Evolutionary conservation across 1,140 invertebrate genomes (phyloP), one percentile per base, ranked within the genome.

Genomic region (Samia ricini): DNA sequence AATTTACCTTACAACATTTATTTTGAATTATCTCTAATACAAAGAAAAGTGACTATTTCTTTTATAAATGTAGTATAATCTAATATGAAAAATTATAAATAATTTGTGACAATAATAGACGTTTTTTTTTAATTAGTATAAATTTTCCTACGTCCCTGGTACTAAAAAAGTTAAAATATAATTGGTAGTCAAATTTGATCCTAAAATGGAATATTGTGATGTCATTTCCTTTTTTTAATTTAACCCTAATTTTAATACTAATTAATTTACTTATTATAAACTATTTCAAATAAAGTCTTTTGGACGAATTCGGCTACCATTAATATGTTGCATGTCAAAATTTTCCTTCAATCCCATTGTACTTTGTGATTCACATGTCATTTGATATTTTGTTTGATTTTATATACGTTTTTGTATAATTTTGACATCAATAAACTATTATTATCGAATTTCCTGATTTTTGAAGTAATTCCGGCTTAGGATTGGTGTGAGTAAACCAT

Each of bases 291-390:
- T 88, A 88, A 78, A 80, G 85, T 83, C 82, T 86, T 88, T 88
- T 86, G 85, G 85, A 85, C 76, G 66, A 83, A 83, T 85, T 88
- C 76, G 74, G 82, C 85, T 88, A 88, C 83, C 85, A 79, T n/a
- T n/a, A 50, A 50, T 24, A 42, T 15, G 33, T 42, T 15, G 79
- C 74, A 76, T 83, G 81, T 69, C 56, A 18, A 62, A 60, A 62
- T 69, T 67, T 58, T 51, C 21, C 19, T 36, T 8, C n/a, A n/a
- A 42, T 42, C 33, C 33, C 33, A 42, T 7, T 42, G 33, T 42
- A 12, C n/a, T 42, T 42, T 12, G 7, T 42, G 4, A 15, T 42
- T 42, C 26, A 26, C 26, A 26, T 26, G 26, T 26, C 26, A 42
- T 42, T 42, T 42, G 10, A 12, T 7, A 15, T 42, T 10, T 42